Percentiles rank a stretch among this genome's conserved stretches.
Conservation (phyloP, 2,888 invertebrate species). For the Pristionchus fissidentatus region DNA sequence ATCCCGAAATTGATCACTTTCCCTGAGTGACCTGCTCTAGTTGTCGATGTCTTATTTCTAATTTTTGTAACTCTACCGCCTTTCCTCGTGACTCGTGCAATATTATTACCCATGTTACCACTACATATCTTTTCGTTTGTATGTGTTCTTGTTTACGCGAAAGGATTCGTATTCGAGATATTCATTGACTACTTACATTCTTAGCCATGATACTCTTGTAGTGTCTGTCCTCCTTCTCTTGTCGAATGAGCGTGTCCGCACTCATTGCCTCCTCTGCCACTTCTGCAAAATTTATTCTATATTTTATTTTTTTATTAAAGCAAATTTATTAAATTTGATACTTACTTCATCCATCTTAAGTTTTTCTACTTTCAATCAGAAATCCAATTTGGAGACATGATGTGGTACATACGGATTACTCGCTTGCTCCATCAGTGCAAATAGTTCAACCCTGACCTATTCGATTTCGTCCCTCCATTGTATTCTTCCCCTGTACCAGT, state of each 20-base stretch:
- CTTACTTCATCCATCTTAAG: neutral
- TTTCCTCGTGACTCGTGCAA: too few relatives aligned
- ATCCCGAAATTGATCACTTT: too few relatives aligned
- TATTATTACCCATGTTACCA: too few relatives aligned
- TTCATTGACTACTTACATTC: slow-evolving; percentile 52
- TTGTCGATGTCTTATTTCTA: too few relatives aligned
- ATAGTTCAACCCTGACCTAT: too few relatives aligned
- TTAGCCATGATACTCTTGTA: slow-evolving; percentile 61
- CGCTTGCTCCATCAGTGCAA: too few relatives aligned
- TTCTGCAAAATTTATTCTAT: slow-evolving; percentile 52
- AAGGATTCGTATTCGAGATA: slow-evolving; percentile 49
- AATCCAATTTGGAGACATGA: too few relatives aligned
- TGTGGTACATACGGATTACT: too few relatives aligned
- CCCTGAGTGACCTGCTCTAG: too few relatives aligned
- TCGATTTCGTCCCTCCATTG: too few relatives aligned
- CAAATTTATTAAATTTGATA: neutral
- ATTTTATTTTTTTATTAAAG: neutral
- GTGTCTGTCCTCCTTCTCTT: slow-evolving; percentile 55
- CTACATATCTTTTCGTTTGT: neutral
- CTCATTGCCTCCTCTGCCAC: slow-evolving; percentile 65
- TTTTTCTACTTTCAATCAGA: too few relatives aligned
- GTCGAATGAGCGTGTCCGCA: slow-evolving; percentile 55
- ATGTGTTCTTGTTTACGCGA: neutral
- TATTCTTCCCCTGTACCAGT: slow-evolving; percentile 3
- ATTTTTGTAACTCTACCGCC: too few relatives aligned